Conservation (phyloP, 2,113 vertebrate species). For the Balaeniceps rex region DNA sequence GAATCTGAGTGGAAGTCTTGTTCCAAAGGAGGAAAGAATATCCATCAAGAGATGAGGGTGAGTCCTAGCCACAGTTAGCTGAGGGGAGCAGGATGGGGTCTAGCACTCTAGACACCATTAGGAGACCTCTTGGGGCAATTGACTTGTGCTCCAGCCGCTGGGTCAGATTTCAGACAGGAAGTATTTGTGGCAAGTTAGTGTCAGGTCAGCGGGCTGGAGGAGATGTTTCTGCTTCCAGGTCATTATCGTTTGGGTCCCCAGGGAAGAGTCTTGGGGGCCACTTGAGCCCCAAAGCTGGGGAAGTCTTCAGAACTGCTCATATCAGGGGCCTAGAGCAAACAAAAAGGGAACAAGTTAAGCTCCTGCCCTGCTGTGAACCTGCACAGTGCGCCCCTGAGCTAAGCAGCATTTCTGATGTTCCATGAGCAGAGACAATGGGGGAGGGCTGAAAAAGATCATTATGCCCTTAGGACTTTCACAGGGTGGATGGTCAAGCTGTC, state of each 20-base stretch:
- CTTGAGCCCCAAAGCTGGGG: constrained; percentile 95
- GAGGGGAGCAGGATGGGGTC: constrained; percentile 53
- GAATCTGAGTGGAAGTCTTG: constrained; percentile 46
- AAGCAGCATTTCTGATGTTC: not conserved
- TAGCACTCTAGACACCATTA: constrained; percentile 70
- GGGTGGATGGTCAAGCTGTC: not conserved
- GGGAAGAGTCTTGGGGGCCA: constrained; percentile 88
- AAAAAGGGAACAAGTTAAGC: constrained; percentile 45
- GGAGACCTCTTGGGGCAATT: constrained; percentile 71
- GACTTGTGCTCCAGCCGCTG: constrained; percentile 72
- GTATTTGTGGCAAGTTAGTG: constrained; percentile 58
- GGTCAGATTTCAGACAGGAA: constrained; percentile 69
- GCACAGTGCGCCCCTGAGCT: not conserved
- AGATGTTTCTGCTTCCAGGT: constrained; percentile 56
- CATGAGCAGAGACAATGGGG: not conserved
- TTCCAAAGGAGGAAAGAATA: constrained; percentile 43
- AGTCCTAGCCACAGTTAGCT: constrained; percentile 57
- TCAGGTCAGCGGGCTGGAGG: constrained; percentile 71
- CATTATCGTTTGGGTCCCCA: constrained; percentile 99
- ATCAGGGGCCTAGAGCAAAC: constrained; percentile 88
- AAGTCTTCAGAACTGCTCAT: constrained; percentile 99
- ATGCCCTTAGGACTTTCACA: not conserved
- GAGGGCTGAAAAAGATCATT: not conserved
- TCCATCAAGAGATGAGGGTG: constrained; percentile 50
- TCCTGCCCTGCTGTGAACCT: not conserved